These are phyloP conservation scores for Coelopa pilipes DNA, from an alignment of 2,888 invertebrate species.

Conservation along the genomic window DNA sequence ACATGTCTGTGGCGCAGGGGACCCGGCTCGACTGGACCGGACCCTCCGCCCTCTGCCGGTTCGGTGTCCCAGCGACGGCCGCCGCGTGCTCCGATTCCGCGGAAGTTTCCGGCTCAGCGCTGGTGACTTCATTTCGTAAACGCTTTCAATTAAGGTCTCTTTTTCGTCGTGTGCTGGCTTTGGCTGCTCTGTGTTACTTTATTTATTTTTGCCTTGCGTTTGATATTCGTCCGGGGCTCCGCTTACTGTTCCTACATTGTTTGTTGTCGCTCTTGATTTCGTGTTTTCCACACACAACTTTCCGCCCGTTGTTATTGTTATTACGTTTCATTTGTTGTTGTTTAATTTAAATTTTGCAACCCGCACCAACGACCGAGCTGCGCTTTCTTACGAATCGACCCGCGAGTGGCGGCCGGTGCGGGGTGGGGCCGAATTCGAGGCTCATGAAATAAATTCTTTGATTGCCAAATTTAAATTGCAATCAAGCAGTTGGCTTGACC, in stretches of 20 bases:
- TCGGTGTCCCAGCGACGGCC: too few species aligned
- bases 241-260: not conserved
- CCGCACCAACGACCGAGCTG: not conserved
- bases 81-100: too few species aligned
- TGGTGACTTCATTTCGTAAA: conserved; percentile 18
- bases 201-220: not conserved
- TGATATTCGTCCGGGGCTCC: not conserved
- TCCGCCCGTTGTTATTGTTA: conserved; percentile 8
- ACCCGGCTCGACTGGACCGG: too few species aligned
- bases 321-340: not conserved
- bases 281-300: not conserved
- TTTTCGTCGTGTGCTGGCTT: not conserved
- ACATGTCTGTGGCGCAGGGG: too few species aligned
- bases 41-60: too few species aligned
- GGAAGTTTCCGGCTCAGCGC: too few species aligned
- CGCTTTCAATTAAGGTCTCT: conserved; percentile 19
- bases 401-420: too few species aligned
- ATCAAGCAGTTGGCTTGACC: conserved; percentile 33
- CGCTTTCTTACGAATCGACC: not conserved
- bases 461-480: conserved; percentile 35
- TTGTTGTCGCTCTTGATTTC: not conserved
- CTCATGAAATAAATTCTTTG: conserved; percentile 23
- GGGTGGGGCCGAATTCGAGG: not conserved
- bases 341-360: conserved; percentile 25
- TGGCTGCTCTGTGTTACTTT: not conserved